A percentile compares a stretch with the other conserved stretches of the same genome.
Evolutionary conservation across 2,888 invertebrate species (phyloP).

Genomic region (Yponomeuta sedellus): DNA sequence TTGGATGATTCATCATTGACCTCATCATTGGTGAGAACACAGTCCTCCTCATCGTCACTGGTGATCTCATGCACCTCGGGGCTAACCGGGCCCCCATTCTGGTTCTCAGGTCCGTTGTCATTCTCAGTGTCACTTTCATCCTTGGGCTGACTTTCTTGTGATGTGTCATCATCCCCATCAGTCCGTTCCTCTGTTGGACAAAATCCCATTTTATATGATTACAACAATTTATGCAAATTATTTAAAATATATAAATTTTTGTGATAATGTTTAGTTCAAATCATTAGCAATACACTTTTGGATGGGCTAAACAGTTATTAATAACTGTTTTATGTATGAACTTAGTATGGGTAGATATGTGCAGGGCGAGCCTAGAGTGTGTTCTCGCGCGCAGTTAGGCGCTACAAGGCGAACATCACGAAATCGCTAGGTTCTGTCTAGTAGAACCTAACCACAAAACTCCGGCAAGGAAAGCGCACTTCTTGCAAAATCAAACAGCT

Average conservation of each 20-base stretch:
- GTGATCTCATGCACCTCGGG: conserved; percentile 74
- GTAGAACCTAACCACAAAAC: conserved; percentile 16
- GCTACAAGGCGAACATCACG: neutral
- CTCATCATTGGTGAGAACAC: conserved; percentile 58
- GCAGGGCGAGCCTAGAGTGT: neutral
- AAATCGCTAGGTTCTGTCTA: conserved; percentile 1
- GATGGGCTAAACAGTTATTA: neutral
- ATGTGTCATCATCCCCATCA: conserved; percentile 70
- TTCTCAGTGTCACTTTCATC: conserved; percentile 36
- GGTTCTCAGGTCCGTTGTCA: conserved; percentile 51
- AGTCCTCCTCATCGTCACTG: conserved; percentile 72
- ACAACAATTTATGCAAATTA: neutral
- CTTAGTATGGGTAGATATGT: neutral
- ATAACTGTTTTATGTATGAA: neutral
- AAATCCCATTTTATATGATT: neutral
- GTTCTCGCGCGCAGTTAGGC: conserved; percentile 2
- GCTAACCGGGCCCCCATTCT: conserved; percentile 57
- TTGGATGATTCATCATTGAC: conserved; percentile 62
- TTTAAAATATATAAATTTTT: neutral
- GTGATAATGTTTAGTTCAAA: neutral
- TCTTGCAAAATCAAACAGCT: neutral
- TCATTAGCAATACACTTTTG: neutral
- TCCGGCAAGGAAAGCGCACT: neutral
- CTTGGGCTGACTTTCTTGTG: conserved; percentile 67
- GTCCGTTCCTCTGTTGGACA: conserved; percentile 60